Percentiles rank a stretch among this genome's conserved stretches.
These are phyloP conservation scores for Plebejus argus DNA, from an alignment of 2,888 invertebrate species.

Conservation along the genomic window DNA sequence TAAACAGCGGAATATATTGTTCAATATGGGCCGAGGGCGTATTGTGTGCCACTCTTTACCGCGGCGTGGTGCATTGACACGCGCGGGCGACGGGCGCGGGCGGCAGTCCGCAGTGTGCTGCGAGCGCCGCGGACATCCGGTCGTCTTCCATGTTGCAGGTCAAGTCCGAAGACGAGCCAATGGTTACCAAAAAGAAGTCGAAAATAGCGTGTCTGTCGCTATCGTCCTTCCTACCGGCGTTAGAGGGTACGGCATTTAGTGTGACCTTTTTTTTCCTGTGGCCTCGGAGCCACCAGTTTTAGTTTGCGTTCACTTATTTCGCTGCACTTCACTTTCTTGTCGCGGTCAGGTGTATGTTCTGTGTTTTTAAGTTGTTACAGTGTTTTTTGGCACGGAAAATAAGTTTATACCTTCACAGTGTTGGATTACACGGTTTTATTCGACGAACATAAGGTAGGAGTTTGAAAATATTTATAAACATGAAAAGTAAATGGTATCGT, in stretches of 20 bases:
- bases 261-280: slow-evolving; percentile 61
- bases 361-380: slow-evolving; percentile 47
- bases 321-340: slow-evolving; percentile 76
- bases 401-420: background rate
- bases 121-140: slow-evolving; percentile 67
- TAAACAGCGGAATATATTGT: background rate
- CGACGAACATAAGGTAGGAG: background rate
- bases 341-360: slow-evolving; percentile 73
- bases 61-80: slow-evolving; percentile 68
- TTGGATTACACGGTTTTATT: background rate
- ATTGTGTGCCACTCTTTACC: slow-evolving; percentile 62
- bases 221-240: slow-evolving; percentile 71
- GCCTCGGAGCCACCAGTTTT: slow-evolving; percentile 70
- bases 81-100: slow-evolving; percentile 45
- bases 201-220: slow-evolving; percentile 77
- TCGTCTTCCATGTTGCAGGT: slow-evolving; percentile 67
- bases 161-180: slow-evolving; percentile 68
- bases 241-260: slow-evolving; percentile 69
- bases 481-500: slow-evolving; percentile 19
- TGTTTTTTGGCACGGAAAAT: background rate
- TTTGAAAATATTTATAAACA: background rate
- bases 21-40: background rate
- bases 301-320: slow-evolving; percentile 74
- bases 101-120: slow-evolving; percentile 61
- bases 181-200: slow-evolving; percentile 76